These are phyloP conservation scores for Thera britannica DNA, from an alignment of 2,888 invertebrate species.

Conservation along the genomic window DNA sequence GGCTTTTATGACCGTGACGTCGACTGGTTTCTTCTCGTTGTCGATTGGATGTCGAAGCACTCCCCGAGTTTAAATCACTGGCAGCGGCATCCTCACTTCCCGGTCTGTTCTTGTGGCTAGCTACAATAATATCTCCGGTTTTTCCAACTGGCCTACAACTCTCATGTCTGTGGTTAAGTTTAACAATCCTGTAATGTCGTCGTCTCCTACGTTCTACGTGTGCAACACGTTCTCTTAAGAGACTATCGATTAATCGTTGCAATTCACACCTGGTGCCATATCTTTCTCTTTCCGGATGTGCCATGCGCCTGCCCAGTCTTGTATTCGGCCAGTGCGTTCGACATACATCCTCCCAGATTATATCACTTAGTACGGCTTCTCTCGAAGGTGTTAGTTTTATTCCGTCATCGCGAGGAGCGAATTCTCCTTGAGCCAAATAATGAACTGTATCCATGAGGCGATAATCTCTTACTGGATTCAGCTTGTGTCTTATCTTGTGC, in stretches of 20 bases:
- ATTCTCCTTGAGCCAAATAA: constrained; percentile 80
- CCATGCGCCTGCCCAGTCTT: constrained; percentile 66
- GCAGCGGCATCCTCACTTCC: constrained; percentile 57
- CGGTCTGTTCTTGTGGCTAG: constrained; percentile 72
- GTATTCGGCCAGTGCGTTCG: constrained; percentile 79
- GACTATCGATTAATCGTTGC: constrained; percentile 73
- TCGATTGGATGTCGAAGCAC: constrained; percentile 53
- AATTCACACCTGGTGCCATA: constrained; percentile 68
- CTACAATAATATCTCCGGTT: constrained; percentile 79
- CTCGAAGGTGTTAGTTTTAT: constrained; percentile 78
- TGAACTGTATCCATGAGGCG: constrained; percentile 80
- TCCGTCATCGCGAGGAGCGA: constrained; percentile 79
- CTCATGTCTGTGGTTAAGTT: constrained; percentile 75
- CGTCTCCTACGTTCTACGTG: constrained; percentile 75
- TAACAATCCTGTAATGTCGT: constrained; percentile 78
- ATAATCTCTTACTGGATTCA: constrained; percentile 78
- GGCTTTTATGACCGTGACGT: constrained; percentile 59
- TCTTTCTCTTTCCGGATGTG: constrained; percentile 69
- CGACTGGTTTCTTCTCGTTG: constrained; percentile 52
- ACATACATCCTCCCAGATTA: constrained; percentile 81
- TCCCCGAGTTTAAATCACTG: constrained; percentile 61
- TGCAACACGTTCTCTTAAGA: constrained; percentile 74
- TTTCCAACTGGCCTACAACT: constrained; percentile 72
- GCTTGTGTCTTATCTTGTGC: constrained; percentile 76
- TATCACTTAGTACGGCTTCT: constrained; percentile 79